Percentiles rank a stretch among this genome's conserved stretches.
Conservation (phyloP, 2,797 vertebrate genomes). For the Poecilia wingei region DNA sequence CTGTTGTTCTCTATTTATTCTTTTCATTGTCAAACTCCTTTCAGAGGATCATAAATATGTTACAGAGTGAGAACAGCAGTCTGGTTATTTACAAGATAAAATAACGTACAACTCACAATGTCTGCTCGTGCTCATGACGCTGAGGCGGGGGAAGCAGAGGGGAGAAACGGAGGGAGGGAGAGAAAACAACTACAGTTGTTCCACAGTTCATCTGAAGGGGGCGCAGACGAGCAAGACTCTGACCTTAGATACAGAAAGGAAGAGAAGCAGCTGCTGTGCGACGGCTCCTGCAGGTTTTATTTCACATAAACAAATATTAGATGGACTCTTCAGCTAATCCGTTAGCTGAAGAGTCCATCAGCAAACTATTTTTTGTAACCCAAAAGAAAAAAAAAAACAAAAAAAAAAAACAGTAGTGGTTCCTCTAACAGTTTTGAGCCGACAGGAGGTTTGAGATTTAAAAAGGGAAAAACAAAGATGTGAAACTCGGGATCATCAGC, state of each 20-base stretch:
- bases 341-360: slow-evolving; percentile 16
- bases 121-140: slow-evolving; percentile 43
- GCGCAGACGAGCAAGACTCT: background rate
- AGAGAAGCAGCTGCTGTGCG: background rate
- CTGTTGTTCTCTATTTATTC: slow-evolving; percentile 59
- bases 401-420: background rate
- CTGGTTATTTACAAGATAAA: slow-evolving; percentile 77
- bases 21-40: slow-evolving; percentile 29
- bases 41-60: slow-evolving; percentile 70
- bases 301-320: background rate
- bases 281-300: background rate
- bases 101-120: slow-evolving; percentile 57
- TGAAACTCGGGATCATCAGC: background rate
- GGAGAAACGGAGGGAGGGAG: background rate
- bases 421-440: background rate
- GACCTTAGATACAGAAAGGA: background rate
- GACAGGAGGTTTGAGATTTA: background rate
- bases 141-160: background rate
- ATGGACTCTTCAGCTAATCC: background rate
- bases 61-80: slow-evolving; percentile 67
- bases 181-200: slow-evolving; percentile 26
- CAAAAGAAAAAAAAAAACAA: background rate
- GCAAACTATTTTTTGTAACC: background rate
- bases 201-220: slow-evolving; percentile 15
- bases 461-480: background rate